phyloP scores from a whole-genome alignment of 2,888 invertebrate species.

The Troides helena region DNA sequence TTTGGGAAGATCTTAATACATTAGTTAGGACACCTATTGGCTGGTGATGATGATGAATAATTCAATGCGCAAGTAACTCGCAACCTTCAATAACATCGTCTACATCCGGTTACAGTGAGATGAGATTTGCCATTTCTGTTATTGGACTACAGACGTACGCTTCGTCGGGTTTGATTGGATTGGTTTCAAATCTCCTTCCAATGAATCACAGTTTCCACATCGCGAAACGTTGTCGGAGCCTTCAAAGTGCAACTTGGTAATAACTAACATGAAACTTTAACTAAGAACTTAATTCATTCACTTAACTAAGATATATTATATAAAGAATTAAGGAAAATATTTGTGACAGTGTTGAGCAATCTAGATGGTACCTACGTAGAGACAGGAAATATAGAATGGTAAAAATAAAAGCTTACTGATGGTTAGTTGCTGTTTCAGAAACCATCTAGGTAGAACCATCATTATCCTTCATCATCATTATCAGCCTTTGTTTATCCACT shows the following conservation, averaged over 20 bases:
- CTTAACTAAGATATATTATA: not conserved
- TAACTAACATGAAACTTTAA: not conserved
- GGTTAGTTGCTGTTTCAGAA: no score
- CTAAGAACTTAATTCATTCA: not conserved
- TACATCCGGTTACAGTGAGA: not conserved
- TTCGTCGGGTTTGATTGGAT: conserved; percentile 20
- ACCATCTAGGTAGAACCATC: no score
- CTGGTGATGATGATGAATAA: not conserved
- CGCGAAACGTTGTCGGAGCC: not conserved
- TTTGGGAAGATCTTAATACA: no score
- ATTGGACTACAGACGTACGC: conserved; percentile 19
- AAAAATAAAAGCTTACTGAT: no score
- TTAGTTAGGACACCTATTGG: no score
- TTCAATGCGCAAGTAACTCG: not conserved
- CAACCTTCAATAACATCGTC: not conserved
- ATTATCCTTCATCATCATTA: no score
- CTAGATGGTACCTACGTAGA: no score
- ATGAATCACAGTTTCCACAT: conserved; percentile 1
- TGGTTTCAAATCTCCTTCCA: conserved; percentile 13
- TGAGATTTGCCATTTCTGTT: conserved; percentile 12
- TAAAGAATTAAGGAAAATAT: not conserved
- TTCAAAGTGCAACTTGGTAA: not conserved
- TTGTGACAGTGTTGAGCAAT: no score
- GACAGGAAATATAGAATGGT: no score
- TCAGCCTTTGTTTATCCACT: no score